phyloP scores from a whole-genome alignment of 2,113 vertebrate genomes.

The Podilymbus podiceps region DNA sequence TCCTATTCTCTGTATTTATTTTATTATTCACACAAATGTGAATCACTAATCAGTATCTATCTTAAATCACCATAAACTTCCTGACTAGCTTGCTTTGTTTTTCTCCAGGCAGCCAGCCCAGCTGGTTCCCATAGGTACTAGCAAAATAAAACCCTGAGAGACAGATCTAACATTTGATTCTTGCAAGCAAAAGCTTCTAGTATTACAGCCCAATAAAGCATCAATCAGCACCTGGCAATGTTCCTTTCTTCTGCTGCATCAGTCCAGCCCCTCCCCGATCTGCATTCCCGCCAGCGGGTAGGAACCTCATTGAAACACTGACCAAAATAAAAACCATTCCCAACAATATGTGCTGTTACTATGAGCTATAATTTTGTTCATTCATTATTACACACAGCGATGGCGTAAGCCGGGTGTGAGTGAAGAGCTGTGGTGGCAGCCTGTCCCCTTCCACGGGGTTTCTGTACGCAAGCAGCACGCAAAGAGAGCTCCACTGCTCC shows the following conservation, averaged over 20 bases:
- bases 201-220: neutral
- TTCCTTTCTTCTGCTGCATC: neutral
- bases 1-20: neutral
- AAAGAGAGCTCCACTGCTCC: neutral
- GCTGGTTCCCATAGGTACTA: conserved; percentile 33
- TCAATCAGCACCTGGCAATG: neutral
- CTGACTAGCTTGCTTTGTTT: conserved; percentile 27
- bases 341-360: neutral
- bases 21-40: conserved; percentile 37
- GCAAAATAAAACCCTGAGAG: conserved; percentile 41
- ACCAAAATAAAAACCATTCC: conserved; percentile 7
- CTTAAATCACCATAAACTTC: conserved; percentile 42
- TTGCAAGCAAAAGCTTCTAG: conserved; percentile 11
- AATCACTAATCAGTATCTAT: conserved; percentile 3
- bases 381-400: neutral
- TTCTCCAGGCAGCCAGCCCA: conserved; percentile 26
- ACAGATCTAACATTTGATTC: conserved; percentile 34
- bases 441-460: neutral
- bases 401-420: neutral
- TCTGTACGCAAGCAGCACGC: neutral
- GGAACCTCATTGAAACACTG: conserved; percentile 38
- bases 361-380: neutral
- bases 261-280: neutral
- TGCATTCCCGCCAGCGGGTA: neutral
- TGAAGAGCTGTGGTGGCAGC: neutral